Base-by-base conservation (phyloP, 2,888 invertebrate species). In the Congeria kusceri region DNA sequence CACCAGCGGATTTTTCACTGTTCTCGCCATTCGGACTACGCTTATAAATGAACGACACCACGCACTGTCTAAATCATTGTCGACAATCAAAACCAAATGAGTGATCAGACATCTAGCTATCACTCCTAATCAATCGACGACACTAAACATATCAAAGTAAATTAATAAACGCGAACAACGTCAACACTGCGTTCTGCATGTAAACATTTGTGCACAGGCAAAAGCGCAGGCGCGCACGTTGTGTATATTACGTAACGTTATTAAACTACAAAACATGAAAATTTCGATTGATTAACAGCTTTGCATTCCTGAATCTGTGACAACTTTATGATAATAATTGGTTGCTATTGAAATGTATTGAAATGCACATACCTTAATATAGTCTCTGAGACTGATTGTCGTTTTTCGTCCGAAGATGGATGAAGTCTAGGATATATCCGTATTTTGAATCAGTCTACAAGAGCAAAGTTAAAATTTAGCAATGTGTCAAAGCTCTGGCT, bases 401-500 rank as follows among this genome's bases (percentile, higher is more conserved):
- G 62, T 44, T 23, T 58, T 58, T 63, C 28, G 47, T 23, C 49
- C 13, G 44, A 73, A 77, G 79, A 80, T 80, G 80, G 77, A 80
- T 79, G 79, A 63, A 70, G 71, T 67, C 68, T 29, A 25, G 67
- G 25, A 65, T 75, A 83, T 83, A 83, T 83, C 83, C 83, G 78
- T 73, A 80, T 77, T 76, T 74, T 79, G 76, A 73, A 62, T 62
- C 71, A 39, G 39, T 73, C 76, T 74, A 73, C 59, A 78, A 80
- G 64, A 80, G 71, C 79, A 77, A 74, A 77, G 77, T 83, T 83
- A 80, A 80, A 83, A 70, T 83, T 79, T 77, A 83, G 77, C 83
- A 74, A 83, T 83, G 83, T 83, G 83, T 83, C 83, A 83, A 80
- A 83, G 77, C 76, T 67, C 65, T 39, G 74, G 71, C 69, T 83